These are phyloP conservation scores for Mionectes olivaceus DNA, from an alignment of 2,797 vertebrate genomes.

Conservation along the genomic window DNA sequence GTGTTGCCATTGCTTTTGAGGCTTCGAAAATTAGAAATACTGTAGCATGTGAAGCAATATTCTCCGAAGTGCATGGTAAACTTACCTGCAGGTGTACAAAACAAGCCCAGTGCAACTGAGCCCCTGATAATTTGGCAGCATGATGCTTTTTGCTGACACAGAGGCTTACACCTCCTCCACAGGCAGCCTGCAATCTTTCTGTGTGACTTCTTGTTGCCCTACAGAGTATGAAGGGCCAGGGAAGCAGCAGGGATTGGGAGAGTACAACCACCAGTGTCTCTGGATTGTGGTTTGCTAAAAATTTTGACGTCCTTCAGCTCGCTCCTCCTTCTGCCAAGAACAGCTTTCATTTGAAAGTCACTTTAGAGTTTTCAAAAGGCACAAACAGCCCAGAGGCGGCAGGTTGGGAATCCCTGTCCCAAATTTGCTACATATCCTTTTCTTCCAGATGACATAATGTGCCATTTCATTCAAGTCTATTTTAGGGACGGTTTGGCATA, in stretches of 20 bases:
- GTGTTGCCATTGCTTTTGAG: background rate
- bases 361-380: background rate
- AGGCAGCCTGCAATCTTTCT: background rate
- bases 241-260: background rate
- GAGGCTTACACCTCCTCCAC: background rate
- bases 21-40: background rate
- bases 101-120: background rate
- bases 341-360: background rate
- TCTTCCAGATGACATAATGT: background rate
- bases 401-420: background rate
- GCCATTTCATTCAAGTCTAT: background rate
- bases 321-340: background rate
- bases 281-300: background rate
- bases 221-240: background rate
- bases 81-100: background rate
- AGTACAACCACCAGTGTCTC: background rate
- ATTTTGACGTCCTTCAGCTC: background rate
- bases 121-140: background rate
- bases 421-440: background rate
- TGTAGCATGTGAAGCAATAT: background rate
- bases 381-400: background rate
- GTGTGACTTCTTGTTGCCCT: background rate
- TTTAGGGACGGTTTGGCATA: background rate
- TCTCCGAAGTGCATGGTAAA: background rate
- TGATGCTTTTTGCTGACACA: background rate